A percentile compares a stretch with the other conserved stretches of the same genome.
Conservation (phyloP, 2,113 vertebrate genomes). For the Psilopogon haemacephalus region DNA sequence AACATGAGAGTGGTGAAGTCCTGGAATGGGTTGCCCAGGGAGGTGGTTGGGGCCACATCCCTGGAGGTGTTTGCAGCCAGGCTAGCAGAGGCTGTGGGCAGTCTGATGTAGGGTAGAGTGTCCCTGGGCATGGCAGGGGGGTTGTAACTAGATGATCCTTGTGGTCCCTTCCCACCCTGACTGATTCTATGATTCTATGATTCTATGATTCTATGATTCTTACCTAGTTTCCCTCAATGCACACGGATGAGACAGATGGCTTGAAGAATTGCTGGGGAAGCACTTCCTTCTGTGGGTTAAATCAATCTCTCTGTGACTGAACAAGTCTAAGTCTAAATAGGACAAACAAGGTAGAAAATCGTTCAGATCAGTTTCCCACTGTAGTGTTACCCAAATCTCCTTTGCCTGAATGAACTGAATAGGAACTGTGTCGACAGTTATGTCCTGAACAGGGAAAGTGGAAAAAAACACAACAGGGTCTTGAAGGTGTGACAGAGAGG, state of each 20-base stretch:
- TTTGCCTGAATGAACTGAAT: neutral
- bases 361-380: neutral
- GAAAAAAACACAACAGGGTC: neutral
- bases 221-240: neutral
- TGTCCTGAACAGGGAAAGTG: neutral
- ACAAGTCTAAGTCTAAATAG: neutral
- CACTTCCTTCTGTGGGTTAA: neutral
- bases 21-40: too few species aligned
- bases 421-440: neutral
- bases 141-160: too few species aligned
- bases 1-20: too few species aligned
- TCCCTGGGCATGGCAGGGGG: too few species aligned
- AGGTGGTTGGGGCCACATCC: too few species aligned
- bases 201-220: too few species aligned
- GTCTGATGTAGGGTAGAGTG: too few species aligned
- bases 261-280: neutral
- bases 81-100: too few species aligned
- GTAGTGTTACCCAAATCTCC: neutral
- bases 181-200: too few species aligned
- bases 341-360: neutral
- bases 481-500: neutral
- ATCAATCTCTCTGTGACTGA: neutral
- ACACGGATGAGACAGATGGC: neutral
- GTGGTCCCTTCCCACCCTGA: too few species aligned
- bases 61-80: too few species aligned